phyloP scores from a whole-genome alignment of 2,888 invertebrate species.

The Parochlus steinenii region DNA sequence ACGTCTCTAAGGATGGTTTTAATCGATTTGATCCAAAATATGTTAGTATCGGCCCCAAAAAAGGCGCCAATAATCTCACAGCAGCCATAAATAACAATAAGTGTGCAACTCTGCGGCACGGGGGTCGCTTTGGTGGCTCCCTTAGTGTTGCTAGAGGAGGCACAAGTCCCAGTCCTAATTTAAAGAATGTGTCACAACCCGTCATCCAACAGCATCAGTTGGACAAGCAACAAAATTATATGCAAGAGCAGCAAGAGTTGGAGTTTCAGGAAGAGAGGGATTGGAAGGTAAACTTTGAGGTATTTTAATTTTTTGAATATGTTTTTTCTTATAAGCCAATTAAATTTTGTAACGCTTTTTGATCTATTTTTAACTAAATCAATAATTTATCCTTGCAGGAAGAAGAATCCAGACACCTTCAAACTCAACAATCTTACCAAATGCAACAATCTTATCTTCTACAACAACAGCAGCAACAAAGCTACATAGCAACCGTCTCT shows the following conservation, averaged over 20 bases:
- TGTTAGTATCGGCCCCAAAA: conserved; percentile 31
- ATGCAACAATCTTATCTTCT: conserved; percentile 14
- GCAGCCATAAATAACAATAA: conserved; percentile 19
- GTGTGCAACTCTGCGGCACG: conserved; percentile 30
- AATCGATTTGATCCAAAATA: conserved; percentile 32
- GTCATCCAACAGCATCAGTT: conserved; percentile 13
- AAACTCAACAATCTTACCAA: conserved; percentile 14
- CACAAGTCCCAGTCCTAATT: conserved; percentile 27
- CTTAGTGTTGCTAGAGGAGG: conserved; percentile 18
- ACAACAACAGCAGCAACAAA: conserved; percentile 9
- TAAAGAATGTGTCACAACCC: conserved; percentile 28
- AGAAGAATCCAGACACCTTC: too few species aligned
- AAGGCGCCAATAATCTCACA: conserved; percentile 3
- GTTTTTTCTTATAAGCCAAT: too few species aligned
- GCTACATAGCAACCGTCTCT: conserved; percentile 13
- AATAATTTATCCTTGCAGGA: too few species aligned
- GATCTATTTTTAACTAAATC: conserved; percentile 10
- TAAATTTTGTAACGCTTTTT: too few species aligned
- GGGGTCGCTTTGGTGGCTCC: conserved; percentile 29
- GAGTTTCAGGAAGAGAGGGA: conserved; percentile 11
- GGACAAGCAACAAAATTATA: conserved; percentile 15
- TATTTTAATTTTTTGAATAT: too few species aligned
- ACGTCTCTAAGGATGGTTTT: conserved; percentile 29
- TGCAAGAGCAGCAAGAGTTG: background rate
- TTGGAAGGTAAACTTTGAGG: conserved; percentile 14